These are phyloP conservation scores for Lycia hirtaria DNA, from an alignment of 2,888 invertebrate genomes.

Conservation along the genomic window DNA sequence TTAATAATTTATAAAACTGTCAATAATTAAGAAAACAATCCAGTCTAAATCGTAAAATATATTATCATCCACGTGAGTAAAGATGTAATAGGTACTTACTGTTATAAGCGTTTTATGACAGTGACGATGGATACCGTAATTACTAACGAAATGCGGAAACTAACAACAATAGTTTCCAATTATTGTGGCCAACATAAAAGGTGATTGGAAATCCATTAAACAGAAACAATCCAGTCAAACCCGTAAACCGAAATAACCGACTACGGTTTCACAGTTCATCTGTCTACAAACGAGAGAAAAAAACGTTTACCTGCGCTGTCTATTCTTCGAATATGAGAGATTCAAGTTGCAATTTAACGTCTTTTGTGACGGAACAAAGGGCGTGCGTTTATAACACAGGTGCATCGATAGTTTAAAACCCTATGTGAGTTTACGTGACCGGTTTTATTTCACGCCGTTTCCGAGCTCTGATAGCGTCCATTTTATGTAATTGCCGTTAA, in stretches of 20 bases:
- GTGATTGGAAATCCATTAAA: constrained; percentile 7
- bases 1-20: too few relatives aligned
- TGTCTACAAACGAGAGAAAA: constrained; percentile 52
- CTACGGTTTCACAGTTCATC: constrained; percentile 44
- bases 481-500: constrained; percentile 79
- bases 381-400: constrained; percentile 80
- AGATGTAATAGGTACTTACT: neutral
- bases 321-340: constrained; percentile 70
- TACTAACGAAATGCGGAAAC: neutral
- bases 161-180: neutral
- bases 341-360: constrained; percentile 80
- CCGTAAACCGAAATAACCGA: constrained; percentile 46
- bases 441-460: constrained; percentile 76
- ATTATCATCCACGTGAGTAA: too few relatives aligned
- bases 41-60: too few relatives aligned
- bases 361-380: constrained; percentile 81
- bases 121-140: neutral
- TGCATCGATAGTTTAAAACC: constrained; percentile 69
- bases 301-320: constrained; percentile 66
- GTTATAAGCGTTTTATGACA: neutral
- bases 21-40: too few relatives aligned
- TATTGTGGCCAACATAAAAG: constrained; percentile 1
- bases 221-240: neutral
- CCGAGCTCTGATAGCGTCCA: constrained; percentile 72
- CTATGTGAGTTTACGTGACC: constrained; percentile 63